Evolutionary conservation across 1,140 invertebrate genomes (phyloP).

Genomic region (Ceratina japonica): DNA sequence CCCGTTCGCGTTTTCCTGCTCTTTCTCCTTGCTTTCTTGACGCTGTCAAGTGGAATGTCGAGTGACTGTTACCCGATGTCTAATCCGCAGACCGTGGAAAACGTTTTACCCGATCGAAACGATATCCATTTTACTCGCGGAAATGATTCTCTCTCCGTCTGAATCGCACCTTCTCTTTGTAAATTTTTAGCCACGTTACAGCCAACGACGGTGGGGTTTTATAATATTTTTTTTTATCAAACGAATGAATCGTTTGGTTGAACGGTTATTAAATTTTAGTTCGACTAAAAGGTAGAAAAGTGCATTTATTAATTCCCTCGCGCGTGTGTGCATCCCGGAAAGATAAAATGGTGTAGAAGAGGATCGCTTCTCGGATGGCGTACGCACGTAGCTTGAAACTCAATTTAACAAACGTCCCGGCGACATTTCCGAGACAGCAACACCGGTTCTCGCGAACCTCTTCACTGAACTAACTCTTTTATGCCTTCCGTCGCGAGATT

Average conservation of each 20-base stretch:
- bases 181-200: no score
- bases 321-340: constrained; percentile 17
- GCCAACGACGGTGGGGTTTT: no score
- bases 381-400: constrained; percentile 40
- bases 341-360: constrained; percentile 38
- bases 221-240: no score
- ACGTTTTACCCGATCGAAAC: constrained; percentile 13
- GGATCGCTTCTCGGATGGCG: constrained; percentile 20
- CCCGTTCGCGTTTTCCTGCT: neutral
- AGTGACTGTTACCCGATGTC: constrained; percentile 23
- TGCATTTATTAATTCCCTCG: no score
- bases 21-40: neutral
- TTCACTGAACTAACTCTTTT: constrained; percentile 1
- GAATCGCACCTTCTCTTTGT: no score
- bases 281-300: no score
- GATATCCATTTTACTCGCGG: neutral
- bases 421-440: constrained; percentile 34
- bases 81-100: neutral
- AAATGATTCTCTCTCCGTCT: constrained; percentile 6
- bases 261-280: no score
- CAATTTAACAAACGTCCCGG: constrained; percentile 42
- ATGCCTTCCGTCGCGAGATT: constrained; percentile 29
- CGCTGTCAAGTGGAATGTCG: constrained; percentile 17
- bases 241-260: neutral
- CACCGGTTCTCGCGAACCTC: constrained; percentile 33